Base-by-base conservation (phyloP, 64 coral and sea anemone species). In the Stichodactyla mertensii region DNA sequence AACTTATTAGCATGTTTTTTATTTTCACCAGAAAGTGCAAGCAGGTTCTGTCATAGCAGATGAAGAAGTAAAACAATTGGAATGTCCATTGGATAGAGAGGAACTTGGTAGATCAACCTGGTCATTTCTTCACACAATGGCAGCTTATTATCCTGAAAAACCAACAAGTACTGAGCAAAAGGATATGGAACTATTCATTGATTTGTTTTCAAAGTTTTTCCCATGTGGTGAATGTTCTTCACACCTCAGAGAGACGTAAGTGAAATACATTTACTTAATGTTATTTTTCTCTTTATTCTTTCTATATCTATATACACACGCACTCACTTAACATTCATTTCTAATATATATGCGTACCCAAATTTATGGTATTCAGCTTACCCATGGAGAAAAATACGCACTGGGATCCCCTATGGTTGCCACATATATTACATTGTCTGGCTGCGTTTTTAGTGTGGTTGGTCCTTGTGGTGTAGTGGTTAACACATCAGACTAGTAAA, bases 111-210 rank as follows among this genome's bases (percentile, higher is more conserved):
- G 90, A 24, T 87, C 93, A 54, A 95, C 92, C 36, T 99, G 97
- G 97, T 86, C 86, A 12, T 92, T 99, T 88, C 91, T 99, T 77
- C 97, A 99, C 52, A 99, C 97, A 70, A 99, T 94, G 80, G 97
- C 97, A 54, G 93, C 97, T 71, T 95, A 99, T 79, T 99, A 99
- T 83, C 97, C 97, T 18, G 97, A 99, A 11, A 92, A 85, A 28
- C 97, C 97, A 3, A 90, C 85, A 15, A 83, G 82, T 56, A 83
- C 64, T 83, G 93, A 99, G 57, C 90, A 95, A 86, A 45, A 79
- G 54, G 93, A 99, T 59, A 99, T 99, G 93, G 55, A 78, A 36
- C 91, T 90, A 45, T 99, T 99, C 92, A 77, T 99, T 53, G 59
- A 88, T 82, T 80, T 94, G 16, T 99, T 99, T 92, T 90, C 93